These are phyloP conservation scores for Clarias gariepinus DNA, from an alignment of 2,113 vertebrate species.

Conservation along the genomic window DNA sequence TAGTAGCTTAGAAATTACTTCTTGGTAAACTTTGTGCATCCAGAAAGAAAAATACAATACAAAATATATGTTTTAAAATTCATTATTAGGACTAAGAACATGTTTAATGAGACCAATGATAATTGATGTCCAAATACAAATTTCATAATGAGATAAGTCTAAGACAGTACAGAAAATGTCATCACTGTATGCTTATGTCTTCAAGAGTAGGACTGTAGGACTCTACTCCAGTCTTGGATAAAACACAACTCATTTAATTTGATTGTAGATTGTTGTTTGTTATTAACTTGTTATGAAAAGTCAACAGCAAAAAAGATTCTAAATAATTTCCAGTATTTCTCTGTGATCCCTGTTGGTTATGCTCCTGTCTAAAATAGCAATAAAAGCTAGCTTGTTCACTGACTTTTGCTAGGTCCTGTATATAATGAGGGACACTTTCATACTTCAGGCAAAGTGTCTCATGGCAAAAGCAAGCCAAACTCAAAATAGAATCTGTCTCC, in stretches of 20 bases:
- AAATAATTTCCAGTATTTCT: not conserved
- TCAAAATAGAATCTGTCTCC: conserved; percentile 23
- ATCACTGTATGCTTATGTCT: not conserved
- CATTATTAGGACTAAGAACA: not conserved
- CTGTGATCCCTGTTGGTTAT: not conserved
- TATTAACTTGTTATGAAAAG: not conserved
- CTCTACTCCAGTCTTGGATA: not conserved
- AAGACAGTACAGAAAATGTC: not conserved
- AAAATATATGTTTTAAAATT: not conserved
- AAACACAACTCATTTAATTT: not conserved
- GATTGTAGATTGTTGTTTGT: not conserved
- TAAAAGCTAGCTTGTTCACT: not conserved
- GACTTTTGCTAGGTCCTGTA: not conserved
- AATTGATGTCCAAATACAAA: not conserved
- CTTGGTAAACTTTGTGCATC: not conserved
- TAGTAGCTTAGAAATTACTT: not conserved
- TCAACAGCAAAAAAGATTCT: not conserved
- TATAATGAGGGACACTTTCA: not conserved
- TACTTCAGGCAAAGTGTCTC: conserved; percentile 4
- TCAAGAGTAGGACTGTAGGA: not conserved
- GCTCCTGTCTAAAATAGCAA: conserved; percentile 5
- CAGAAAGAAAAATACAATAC: not conserved
- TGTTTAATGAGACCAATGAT: not conserved
- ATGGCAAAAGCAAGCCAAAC: conserved; percentile 3
- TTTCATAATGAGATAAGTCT: not conserved